These are phyloP conservation scores for Pteronotus mesoamericanus DNA, from an alignment of 2,797 vertebrate genomes.

Conservation along the genomic window DNA sequence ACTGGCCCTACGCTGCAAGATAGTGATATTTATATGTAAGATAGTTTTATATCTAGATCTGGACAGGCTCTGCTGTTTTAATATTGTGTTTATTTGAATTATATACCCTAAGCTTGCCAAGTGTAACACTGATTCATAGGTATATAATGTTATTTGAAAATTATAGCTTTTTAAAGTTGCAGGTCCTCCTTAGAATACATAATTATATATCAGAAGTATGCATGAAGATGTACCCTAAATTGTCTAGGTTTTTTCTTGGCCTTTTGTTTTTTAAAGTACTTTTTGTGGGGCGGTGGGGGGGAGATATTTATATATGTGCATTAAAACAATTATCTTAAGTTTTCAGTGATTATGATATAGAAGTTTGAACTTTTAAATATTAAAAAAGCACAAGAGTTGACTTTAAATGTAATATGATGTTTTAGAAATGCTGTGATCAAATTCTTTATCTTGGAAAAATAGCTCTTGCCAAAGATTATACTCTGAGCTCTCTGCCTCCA, in stretches of 20 bases:
- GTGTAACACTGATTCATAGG: neutral
- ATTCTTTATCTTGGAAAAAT: neutral
- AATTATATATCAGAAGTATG: neutral
- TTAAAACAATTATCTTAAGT: neutral
- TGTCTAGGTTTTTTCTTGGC: neutral
- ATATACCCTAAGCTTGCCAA: neutral
- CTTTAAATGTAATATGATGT: constrained; percentile 1
- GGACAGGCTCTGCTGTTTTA: neutral
- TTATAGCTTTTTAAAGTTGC: neutral
- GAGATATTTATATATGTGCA: neutral
- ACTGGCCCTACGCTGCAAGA: neutral
- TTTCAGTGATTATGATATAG: neutral
- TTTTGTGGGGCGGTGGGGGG: neutral
- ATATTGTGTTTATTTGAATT: neutral
- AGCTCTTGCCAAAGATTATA: neutral
- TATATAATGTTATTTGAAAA: constrained; percentile 8
- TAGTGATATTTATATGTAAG: neutral
- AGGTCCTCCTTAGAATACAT: neutral
- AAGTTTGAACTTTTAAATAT: neutral
- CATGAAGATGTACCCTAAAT: neutral
- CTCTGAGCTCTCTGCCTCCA: constrained; percentile 49
- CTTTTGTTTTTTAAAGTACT: neutral
- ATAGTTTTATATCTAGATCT: neutral
- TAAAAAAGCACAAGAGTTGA: neutral
- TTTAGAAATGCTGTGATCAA: constrained; percentile 14